Evolutionary conservation across 2,888 invertebrate species (phyloP), one percentile per base, ranked within the genome.

Genomic region (Dascillus cervinus): DNA sequence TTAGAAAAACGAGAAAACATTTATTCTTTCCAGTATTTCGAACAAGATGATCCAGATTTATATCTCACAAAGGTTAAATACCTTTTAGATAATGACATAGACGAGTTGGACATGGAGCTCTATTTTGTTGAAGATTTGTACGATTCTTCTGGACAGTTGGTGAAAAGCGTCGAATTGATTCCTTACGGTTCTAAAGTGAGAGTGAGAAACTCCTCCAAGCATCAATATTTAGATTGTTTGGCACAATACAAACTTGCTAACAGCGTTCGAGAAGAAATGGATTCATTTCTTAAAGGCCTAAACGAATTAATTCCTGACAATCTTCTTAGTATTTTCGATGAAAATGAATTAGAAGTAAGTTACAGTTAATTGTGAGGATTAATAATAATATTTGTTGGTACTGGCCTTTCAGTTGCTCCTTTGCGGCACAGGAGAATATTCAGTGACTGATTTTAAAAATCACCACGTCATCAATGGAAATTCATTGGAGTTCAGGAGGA

Each of bases 1-100:
- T 17, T 17, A 8, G n/a, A 14, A 6, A 4, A 17, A 17, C 17
- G 5, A 17, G 17, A 6, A 12, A 22, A 14, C 4, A 2, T 12
- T 1, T 9, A 3, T 36, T 41, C 28, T 36, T 61, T 64, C 2
- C 60, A 89, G 85, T 89, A 94, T 64, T 94, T 94, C 65, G 92
- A 94, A 60, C 90, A 91, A 65, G 94, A 95, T 59, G 94, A 94
- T 67, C 92, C 94, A 0, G 92, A 92, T 64, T 68, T 94, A 35
- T 94, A 90, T 66, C 67, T 90, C 40, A 82, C 85, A n/a, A 94
- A 94, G 70, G 82, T 94, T 22, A 89, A 89, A 60, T 94, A 91
- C 63, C 82, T 95, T 43, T 67, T 91, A 47, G 91, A 94, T 53
- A 87, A 92, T 43, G 87, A 91, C 66, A 78, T 92, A 43, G 88